Base-by-base conservation (phyloP, 2,113 vertebrate genomes). In the Ceuthmochares aereus region DNA sequence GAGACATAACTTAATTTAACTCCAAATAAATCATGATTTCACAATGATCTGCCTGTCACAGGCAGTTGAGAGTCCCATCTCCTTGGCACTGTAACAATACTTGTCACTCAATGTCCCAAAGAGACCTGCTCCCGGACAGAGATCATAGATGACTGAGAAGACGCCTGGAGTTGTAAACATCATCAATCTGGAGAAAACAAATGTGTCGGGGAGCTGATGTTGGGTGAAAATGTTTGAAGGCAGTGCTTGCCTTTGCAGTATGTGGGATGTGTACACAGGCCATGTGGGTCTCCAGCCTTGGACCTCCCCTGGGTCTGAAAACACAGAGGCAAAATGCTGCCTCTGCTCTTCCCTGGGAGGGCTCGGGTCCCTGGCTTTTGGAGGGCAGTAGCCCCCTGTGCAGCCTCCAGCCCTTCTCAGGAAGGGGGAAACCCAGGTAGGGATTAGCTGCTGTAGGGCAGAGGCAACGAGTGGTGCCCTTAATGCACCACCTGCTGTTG, bases 21-120 rank as follows among this genome's bases (percentile, higher is more conserved):
- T 91, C 74, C 93, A 75, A 82, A 81, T 87, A 93, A 89, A 87
- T 84, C 83, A 88, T 37, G 40, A 78, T 95, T 96, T 92, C 43
- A 60, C 73, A n/a, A 76, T 2, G 3, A 72, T 76, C 75, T 88
- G 88, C 60, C 80, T 79, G 81, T 77, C 78, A 69, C 52, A 37
- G 75, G 73, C 87, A 51, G 45, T 29, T 51, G 78, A 88, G 86
- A 77, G 76, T 45, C 63, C 89, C 37, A 14, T 95, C 95, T 87
- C 91, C 91, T 94, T 95, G 95, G 94, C 95, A 83, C 85, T 9
- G 42, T 51, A 90, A 77, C 93, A 77, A 32, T 58, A 27, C 87
- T 66, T 96, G 92, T 95, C 92, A 91, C 68, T 83, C 90, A 73
- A 1, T 12, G 49, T 88, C 87, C 93, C 94, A 68, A 29, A 86